phyloP scores from a whole-genome alignment of 2,888 invertebrate species.

The Hyposoter dolosus region DNA sequence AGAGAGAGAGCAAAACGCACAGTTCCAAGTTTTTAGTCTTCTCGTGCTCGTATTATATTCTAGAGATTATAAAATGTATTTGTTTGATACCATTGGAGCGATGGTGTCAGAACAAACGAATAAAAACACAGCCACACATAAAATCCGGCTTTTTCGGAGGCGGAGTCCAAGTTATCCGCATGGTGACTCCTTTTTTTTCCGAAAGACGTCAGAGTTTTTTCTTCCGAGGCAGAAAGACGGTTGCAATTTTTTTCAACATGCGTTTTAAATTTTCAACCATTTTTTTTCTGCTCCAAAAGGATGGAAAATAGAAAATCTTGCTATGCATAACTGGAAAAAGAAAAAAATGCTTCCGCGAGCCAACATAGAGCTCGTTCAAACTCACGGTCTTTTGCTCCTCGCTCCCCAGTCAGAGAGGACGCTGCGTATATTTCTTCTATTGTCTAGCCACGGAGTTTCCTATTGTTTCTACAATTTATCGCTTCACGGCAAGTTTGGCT shows the following conservation, averaged over 20 bases:
- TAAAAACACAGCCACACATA: conserved; percentile 5
- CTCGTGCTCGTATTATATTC: background rate
- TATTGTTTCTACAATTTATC: conserved; percentile 84
- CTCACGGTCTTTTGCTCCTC: conserved; percentile 47
- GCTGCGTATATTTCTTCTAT: conserved; percentile 82
- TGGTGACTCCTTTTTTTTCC: conserved; percentile 7
- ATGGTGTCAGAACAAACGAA: conserved; percentile 28
- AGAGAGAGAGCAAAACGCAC: background rate
- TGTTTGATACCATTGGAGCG: background rate
- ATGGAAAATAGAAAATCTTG: conserved; percentile 2
- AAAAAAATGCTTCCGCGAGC: conserved; percentile 72
- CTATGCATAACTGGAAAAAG: conserved; percentile 64
- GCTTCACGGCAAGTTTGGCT: conserved; percentile 84
- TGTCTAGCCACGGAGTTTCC: conserved; percentile 83
- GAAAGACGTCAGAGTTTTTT: conserved; percentile 5
- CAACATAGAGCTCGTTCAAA: background rate
- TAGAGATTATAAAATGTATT: background rate
- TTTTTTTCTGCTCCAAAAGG: background rate
- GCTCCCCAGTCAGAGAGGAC: conserved; percentile 22
- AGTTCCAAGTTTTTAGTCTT: background rate
- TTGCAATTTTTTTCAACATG: background rate
- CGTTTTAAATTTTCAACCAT: background rate
- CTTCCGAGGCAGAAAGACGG: background rate
- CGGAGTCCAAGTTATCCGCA: conserved; percentile 4
- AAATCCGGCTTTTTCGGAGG: conserved; percentile 36